phyloP scores from a whole-genome alignment of 2,797 vertebrate genomes.

The Limosa lapponica region DNA sequence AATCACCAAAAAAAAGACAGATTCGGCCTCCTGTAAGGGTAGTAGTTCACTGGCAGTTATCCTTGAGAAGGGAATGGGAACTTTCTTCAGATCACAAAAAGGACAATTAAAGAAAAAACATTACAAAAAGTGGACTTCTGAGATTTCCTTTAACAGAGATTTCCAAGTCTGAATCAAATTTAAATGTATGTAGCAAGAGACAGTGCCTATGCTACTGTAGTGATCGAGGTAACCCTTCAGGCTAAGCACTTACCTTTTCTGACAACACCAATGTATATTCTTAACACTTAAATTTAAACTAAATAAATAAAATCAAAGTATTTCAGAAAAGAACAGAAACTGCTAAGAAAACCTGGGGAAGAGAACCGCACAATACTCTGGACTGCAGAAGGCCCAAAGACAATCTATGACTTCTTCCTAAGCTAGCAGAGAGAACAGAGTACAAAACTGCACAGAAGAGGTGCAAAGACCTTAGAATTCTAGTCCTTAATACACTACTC shows the following conservation, averaged over 20 bases:
- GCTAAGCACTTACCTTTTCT: neutral
- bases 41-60: neutral
- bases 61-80: neutral
- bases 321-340: neutral
- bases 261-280: neutral
- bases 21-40: neutral
- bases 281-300: neutral
- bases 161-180: neutral
- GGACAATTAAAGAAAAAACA: neutral
- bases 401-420: neutral
- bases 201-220: neutral
- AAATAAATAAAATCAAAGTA: neutral
- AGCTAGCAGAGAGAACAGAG: neutral
- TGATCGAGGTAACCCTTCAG: neutral
- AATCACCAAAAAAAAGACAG: neutral
- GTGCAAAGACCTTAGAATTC: neutral
- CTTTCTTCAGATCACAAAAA: neutral
- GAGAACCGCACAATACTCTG: neutral
- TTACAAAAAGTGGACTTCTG: neutral
- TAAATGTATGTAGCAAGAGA: neutral
- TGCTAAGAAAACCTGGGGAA: neutral
- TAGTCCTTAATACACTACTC: neutral
- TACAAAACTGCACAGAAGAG: neutral
- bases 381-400: neutral
- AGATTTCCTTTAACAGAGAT: slow-evolving; percentile 18